Evolutionary conservation across 2,113 vertebrate species (phyloP).

Genomic region (Menura novaehollandiae): DNA sequence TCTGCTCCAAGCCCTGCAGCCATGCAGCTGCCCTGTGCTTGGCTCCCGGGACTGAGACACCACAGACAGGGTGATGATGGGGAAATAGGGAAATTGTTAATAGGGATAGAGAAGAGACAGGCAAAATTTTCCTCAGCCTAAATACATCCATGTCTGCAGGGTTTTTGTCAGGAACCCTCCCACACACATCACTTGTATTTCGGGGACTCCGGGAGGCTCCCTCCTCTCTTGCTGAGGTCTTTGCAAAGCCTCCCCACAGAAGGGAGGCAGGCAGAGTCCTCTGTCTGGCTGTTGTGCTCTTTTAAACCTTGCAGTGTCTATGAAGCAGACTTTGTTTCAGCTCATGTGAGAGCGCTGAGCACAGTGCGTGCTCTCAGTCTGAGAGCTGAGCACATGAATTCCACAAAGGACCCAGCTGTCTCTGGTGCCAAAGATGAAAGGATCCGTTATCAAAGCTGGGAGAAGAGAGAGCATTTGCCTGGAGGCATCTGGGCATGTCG

Average conservation of each 20-base stretch:
- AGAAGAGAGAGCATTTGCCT: background rate
- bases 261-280: background rate
- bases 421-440: constrained; percentile 32
- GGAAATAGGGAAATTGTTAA: background rate
- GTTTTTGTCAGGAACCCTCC: background rate
- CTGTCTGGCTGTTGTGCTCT: background rate
- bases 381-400: background rate
- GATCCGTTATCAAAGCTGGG: background rate
- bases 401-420: background rate
- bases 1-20: constrained; percentile 34
- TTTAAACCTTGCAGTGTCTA: background rate
- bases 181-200: background rate
- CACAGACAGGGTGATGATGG: background rate
- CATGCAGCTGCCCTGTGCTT: background rate
- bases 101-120: background rate
- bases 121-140: background rate
- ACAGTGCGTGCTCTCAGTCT: background rate
- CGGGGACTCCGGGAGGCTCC: background rate
- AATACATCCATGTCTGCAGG: background rate
- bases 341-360: background rate
- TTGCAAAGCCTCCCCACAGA: background rate
- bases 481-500: background rate
- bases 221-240: background rate
- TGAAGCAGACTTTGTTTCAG: constrained; percentile 14
- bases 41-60: background rate